Base-by-base conservation (phyloP, 2,797 vertebrate genomes). In the Pangasius sanitwongsei region DNA sequence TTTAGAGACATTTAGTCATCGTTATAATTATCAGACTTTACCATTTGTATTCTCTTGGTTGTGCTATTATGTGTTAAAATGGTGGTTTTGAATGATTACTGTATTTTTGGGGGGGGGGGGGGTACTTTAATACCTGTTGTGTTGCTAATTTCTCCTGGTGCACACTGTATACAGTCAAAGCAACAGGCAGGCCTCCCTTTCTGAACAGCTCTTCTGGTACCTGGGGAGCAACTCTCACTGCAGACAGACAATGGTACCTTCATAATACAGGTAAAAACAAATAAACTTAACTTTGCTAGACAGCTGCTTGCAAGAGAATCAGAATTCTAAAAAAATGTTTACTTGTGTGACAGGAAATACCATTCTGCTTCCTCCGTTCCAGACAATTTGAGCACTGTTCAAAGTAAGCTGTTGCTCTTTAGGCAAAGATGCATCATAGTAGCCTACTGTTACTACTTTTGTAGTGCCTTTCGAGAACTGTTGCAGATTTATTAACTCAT, bases 401-500 rank as follows among this genome's bases (percentile, higher is more conserved):
- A 95, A 95, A 16, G 93, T 91, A 65, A 97, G 95, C 86, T 95
- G 95, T 41, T 92, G 84, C 61, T 86, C 92, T 85, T 94, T 93
- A 85, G 94, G 93, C 57, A 96, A 88, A 86, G 95, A 95, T 5
- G 94, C 94, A 69, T 96, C 96, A 91, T 95, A 96, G 87, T 94
- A 90, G 41, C 97, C 97, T 41, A 96, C 91, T 48, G 95, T 96
- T 44, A 92, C 90, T 57, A 93, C 93, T 50, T 94, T 91, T 87
- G 96, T 92, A 37, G 88, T 92, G 31, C 92, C 94, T 88, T 83
- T 94, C 57, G 89, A 87, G 69, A 92, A 92, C 7, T 89, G 93
- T 92, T 96, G 96, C 92, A 97, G 92, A 92, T 97, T 97, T 20
- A 97, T 95, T 57, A 97, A 91, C 87, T 97, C 96, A 92, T 97